phyloP scores from a whole-genome alignment of 2,797 vertebrate genomes.

The Hydrolagus colliei region DNA sequence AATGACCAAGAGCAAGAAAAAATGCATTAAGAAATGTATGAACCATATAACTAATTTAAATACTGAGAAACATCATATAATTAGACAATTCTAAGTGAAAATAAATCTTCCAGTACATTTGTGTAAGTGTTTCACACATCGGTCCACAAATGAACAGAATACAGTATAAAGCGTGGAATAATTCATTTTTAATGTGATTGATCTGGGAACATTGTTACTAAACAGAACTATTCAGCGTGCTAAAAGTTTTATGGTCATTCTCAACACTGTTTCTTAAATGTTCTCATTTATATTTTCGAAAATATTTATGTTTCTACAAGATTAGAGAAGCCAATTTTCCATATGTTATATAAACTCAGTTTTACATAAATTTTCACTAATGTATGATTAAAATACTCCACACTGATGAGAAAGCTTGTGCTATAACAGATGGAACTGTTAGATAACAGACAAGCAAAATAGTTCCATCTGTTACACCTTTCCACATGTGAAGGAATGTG shows the following conservation, averaged over 20 bases:
- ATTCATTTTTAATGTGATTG: no score
- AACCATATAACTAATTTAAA: no score
- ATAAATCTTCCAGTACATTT: no score
- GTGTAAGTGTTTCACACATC: no score
- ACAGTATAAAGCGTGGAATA: no score
- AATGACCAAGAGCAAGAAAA: no score
- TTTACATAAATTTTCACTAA: background rate
- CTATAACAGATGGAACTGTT: conserved; percentile 3
- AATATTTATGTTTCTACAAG: background rate
- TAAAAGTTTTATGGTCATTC: background rate
- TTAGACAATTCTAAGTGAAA: no score
- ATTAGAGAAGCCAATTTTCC: background rate
- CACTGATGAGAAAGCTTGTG: conserved; percentile 18
- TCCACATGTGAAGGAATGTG: background rate
- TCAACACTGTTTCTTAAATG: background rate
- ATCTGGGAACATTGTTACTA: no score
- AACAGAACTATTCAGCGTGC: background rate
- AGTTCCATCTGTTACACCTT: conserved; percentile 20
- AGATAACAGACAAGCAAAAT: background rate
- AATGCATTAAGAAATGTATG: no score
- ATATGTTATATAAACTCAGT: background rate
- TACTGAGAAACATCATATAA: no score
- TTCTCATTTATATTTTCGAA: background rate
- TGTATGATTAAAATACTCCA: conserved; percentile 12
- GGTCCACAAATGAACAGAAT: no score